Conservation (phyloP, 2,113 vertebrate species). For the Paralichthys olivaceus region DNA sequence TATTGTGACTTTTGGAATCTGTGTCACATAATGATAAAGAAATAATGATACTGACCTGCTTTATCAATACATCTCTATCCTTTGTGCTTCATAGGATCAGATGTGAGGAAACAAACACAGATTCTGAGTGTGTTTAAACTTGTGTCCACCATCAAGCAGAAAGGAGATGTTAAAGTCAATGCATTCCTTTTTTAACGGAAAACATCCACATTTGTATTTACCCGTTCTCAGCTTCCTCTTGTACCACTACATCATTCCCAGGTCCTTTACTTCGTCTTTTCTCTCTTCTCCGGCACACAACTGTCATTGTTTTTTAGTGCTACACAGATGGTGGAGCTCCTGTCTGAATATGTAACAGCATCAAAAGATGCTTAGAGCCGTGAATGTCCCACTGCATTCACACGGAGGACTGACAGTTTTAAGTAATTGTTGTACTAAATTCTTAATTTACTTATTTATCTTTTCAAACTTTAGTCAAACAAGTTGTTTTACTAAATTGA, state of each 20-base stretch:
- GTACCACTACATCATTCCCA: background rate
- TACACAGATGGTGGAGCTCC: background rate
- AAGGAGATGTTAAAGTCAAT: slow-evolving; percentile 14
- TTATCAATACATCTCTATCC: background rate
- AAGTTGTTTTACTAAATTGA: slow-evolving; percentile 4
- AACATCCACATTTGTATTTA: background rate
- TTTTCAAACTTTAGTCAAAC: background rate
- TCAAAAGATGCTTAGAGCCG: too few species aligned
- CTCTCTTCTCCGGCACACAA: background rate
- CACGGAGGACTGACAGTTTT: slow-evolving; percentile 12
- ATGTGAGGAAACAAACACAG: slow-evolving; percentile 8
- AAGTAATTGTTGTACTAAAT: background rate
- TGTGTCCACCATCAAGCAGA: background rate
- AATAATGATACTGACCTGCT: background rate
- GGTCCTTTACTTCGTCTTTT: background rate
- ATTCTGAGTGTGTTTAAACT: slow-evolving; percentile 5
- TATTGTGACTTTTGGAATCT: background rate
- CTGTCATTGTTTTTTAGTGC: background rate
- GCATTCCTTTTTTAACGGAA: slow-evolving; percentile 19
- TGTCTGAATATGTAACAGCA: slow-evolving; percentile 3
- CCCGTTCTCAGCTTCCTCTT: slow-evolving; percentile 1
- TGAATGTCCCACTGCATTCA: background rate
- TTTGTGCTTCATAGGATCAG: background rate
- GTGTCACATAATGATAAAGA: background rate
- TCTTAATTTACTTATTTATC: background rate